A percentile compares a stretch with the other conserved stretches of the same genome.
phyloP scores from a whole-genome alignment of 2,888 invertebrate genomes.

The Molorchus minor region DNA sequence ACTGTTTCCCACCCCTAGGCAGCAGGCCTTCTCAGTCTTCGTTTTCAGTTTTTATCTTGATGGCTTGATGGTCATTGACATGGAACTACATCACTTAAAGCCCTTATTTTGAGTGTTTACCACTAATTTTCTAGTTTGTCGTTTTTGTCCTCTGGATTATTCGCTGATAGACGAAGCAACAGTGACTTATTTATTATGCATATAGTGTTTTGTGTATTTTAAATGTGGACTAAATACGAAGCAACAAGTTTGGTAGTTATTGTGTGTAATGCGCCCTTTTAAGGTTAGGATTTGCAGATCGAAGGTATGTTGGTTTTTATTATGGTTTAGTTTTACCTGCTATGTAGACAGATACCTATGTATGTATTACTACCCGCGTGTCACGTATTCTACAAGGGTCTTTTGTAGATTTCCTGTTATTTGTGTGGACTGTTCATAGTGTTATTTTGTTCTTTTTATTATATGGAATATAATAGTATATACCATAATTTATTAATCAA shows the following conservation, averaged over 20 bases:
- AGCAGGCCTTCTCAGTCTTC: constrained; percentile 13
- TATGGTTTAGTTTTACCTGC: constrained; percentile 5
- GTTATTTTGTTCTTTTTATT: too few species aligned
- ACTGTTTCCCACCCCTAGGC: constrained; percentile 29
- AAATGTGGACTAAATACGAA: constrained; percentile 1
- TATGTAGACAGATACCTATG: too few species aligned
- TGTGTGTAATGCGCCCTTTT: background rate
- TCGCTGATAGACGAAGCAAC: background rate
- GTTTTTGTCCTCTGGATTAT: background rate
- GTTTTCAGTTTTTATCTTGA: constrained; percentile 41
- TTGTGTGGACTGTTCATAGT: too few species aligned
- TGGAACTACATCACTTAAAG: constrained; percentile 1
- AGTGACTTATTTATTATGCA: background rate
- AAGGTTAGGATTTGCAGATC: constrained; percentile 10
- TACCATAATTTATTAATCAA: too few species aligned
- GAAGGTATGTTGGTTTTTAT: background rate
- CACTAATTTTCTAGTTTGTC: constrained; percentile 5
- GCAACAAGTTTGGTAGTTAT: constrained; percentile 15
- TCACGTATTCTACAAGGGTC: too few species aligned
- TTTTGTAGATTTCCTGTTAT: too few species aligned
- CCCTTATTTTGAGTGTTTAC: constrained; percentile 1
- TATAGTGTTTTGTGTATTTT: background rate
- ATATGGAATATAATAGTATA: too few species aligned
- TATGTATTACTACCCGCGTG: too few species aligned
- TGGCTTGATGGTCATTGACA: constrained; percentile 42